A percentile compares a stretch with the other conserved stretches of the same genome.
Evolutionary conservation across 2,113 vertebrate genomes (phyloP).

Genomic region (Cathartes aura): DNA sequence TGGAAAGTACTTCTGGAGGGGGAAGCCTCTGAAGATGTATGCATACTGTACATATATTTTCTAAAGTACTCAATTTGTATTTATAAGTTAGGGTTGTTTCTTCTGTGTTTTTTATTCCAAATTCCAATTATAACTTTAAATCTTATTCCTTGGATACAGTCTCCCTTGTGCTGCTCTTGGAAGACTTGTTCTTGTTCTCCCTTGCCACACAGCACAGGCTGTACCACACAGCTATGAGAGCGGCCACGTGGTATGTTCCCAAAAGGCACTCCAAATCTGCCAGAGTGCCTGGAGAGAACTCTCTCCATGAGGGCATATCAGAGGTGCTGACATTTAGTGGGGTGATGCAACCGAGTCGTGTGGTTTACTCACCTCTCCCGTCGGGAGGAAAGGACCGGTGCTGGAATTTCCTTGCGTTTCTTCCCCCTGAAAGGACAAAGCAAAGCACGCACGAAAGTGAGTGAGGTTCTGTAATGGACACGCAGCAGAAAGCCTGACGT

Average conservation of each 20-base stretch:
- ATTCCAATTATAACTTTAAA: background rate
- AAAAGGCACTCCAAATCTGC: background rate
- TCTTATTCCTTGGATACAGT: background rate
- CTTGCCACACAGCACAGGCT: background rate
- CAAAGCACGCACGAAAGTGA: background rate
- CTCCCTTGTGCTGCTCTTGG: background rate
- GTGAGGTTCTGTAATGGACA: background rate
- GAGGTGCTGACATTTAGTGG: background rate
- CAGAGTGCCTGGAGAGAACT: background rate
- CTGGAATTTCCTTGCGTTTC: conserved; percentile 79
- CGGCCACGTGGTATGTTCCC: background rate
- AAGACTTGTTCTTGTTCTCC: background rate
- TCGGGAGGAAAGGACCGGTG: conserved; percentile 65
- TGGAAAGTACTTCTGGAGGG: background rate
- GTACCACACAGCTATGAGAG: background rate
- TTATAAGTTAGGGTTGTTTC: background rate
- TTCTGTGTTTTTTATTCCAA: background rate
- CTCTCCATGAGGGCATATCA: background rate
- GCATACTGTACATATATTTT: fast-evolving
- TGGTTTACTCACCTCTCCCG: conserved; percentile 76
- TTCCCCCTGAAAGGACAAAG: conserved; percentile 76
- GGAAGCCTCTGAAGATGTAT: background rate
- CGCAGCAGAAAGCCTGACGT: background rate
- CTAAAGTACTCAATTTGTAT: background rate
- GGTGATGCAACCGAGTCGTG: background rate